Conservation (phyloP, 2,888 invertebrate species). For the Chrysodeixis includens region DNA sequence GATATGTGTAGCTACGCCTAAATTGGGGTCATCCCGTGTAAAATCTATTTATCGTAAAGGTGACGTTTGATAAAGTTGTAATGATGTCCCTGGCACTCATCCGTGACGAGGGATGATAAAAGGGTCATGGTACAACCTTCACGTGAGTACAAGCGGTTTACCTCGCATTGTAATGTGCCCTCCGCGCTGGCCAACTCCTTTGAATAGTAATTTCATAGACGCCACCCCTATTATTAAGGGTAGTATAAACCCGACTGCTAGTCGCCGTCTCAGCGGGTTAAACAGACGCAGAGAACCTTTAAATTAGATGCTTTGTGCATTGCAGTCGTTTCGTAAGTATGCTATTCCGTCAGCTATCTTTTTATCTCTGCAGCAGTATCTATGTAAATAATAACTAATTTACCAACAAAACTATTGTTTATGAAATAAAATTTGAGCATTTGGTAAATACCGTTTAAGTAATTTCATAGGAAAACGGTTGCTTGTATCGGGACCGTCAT, state of each 20-base stretch:
- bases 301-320: slow-evolving; percentile 74
- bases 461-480: slow-evolving; percentile 44
- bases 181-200: slow-evolving; percentile 74
- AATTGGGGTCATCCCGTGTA: slow-evolving; percentile 58
- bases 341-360: slow-evolving; percentile 50
- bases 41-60: slow-evolving; percentile 61
- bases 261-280: slow-evolving; percentile 75
- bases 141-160: slow-evolving; percentile 78
- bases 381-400: slow-evolving; percentile 29
- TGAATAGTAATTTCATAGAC: slow-evolving; percentile 80
- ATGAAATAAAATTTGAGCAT: slow-evolving; percentile 13
- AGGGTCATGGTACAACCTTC: slow-evolving; percentile 75
- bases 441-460: slow-evolving; percentile 43
- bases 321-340: slow-evolving; percentile 61
- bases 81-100: slow-evolving; percentile 67
- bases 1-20: slow-evolving; percentile 23
- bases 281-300: slow-evolving; percentile 71
- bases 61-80: slow-evolving; percentile 68
- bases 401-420: slow-evolving; percentile 18
- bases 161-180: slow-evolving; percentile 76
- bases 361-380: slow-evolving; percentile 47
- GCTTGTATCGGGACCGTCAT: slow-evolving; percentile 59
- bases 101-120: slow-evolving; percentile 77
- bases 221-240: slow-evolving; percentile 81
- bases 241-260: slow-evolving; percentile 76